Conservation (phyloP, 1,140 invertebrate species). For the Panulirus ornatus region DNA sequence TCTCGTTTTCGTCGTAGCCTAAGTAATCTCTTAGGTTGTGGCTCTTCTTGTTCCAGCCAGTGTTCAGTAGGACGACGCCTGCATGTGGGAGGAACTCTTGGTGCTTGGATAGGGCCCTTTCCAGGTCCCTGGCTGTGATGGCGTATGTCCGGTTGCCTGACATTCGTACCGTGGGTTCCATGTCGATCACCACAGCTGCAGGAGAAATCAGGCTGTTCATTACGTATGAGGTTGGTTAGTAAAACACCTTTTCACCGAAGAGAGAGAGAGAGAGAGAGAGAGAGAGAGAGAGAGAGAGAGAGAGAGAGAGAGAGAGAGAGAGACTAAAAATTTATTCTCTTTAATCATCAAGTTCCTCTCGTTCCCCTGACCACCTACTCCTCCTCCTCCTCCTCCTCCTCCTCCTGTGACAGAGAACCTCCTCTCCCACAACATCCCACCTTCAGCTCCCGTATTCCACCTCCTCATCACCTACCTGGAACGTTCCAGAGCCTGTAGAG, state of each 20-base stretch:
- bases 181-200: conserved; percentile 46
- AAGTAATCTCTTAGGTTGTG: conserved; percentile 9
- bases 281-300: no score
- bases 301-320: no score
- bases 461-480: no score
- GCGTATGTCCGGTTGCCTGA: conserved; percentile 19
- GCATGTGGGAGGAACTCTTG: conserved; percentile 27
- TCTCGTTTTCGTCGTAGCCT: conserved; percentile 24
- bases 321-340: no score
- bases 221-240: no score
- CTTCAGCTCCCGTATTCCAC: no score
- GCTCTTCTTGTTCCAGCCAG: conserved; percentile 27
- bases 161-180: neutral
- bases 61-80: conserved; percentile 16
- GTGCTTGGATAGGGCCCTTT: neutral
- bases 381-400: neutral
- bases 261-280: no score
- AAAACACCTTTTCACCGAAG: no score
- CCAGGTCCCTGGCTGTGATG: conserved; percentile 20
- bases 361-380: no score
- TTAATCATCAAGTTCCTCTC: no score
- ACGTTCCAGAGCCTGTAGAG: no score
- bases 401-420: no score
- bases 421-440: neutral
- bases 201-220: neutral